These are phyloP conservation scores for Trichonephila clavata DNA, from an alignment of 1,140 invertebrate species.

Conservation along the genomic window DNA sequence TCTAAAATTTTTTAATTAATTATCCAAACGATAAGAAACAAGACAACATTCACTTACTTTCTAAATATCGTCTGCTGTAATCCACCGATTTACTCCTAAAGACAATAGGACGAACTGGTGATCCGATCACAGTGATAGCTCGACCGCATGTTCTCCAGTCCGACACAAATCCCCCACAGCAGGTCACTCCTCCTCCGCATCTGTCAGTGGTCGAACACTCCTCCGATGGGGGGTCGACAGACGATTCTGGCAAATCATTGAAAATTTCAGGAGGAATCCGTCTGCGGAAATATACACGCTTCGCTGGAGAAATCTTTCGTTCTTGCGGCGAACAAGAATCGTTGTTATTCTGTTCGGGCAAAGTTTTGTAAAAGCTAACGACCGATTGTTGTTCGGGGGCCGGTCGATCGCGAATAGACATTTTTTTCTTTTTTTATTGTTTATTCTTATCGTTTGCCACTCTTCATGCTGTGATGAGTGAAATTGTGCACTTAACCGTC, in stretches of 20 bases:
- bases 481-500: conserved; percentile 65
- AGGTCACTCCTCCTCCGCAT: background rate
- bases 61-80: conserved; percentile 56
- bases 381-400: conserved; percentile 47
- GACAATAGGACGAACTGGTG: background rate
- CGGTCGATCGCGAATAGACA: conserved; percentile 57
- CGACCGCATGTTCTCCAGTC: conserved; percentile 9
- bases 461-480: conserved; percentile 27
- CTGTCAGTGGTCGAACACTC: conserved; percentile 9
- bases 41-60: conserved; percentile 31
- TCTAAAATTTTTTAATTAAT: background rate
- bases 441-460: background rate
- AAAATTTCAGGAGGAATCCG: conserved; percentile 69
- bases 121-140: conserved; percentile 56
- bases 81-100: conserved; percentile 59
- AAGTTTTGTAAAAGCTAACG: conserved; percentile 22
- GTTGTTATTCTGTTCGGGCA: conserved; percentile 19
- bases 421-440: conserved; percentile 45
- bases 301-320: conserved; percentile 50
- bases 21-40: background rate
- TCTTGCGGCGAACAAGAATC: background rate
- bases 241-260: conserved; percentile 67
- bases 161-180: background rate
- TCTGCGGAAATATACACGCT: conserved; percentile 63
- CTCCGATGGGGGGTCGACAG: conserved; percentile 66